Evolutionary conservation across 2,888 invertebrate species (phyloP), one percentile per base, ranked within the genome.

Genomic region (Pollenia amentaria): DNA sequence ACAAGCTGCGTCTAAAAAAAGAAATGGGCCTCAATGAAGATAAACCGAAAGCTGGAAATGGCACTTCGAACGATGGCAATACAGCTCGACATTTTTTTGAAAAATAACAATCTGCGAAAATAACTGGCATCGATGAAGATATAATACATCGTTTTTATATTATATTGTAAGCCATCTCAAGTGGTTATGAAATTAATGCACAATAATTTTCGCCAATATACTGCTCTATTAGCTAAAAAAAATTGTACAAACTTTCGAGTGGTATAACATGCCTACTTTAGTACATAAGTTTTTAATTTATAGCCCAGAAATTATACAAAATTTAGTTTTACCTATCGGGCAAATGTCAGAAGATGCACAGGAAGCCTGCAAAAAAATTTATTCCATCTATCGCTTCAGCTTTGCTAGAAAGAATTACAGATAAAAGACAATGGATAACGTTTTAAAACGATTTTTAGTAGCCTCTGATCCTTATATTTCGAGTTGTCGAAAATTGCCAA

Each of bases 61-160:
- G 64, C 46, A 62, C 76, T 16, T 46, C 76, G 46, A 76, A 64
- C 51, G 51, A 76, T 48, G 48, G 48, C 48, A 67, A 67, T 29
- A 65, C 65, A 16, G 40, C 69, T 51, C 67, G 38, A 14, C 29
- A 67, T 67, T 67, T 48, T 67, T 3, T 38, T 3, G 42, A 69
- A 46, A 46, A 72, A 65, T 65, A 78, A 67, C 78, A 14, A 55
- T n/a, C n/a, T n/a, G n/a, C n/a, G n/a, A n/a, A n/a, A n/a, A n/a
- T n/a, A n/a, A n/a, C n/a, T n/a, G n/a, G 55, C 40, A 53, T 67
- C 21, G 65, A n/a, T 78, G 65, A 78, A 53, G 78, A 78, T 40
- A 78, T 78, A 42, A 78, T 78, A 65, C 18, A 78, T 67, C 65
- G 78, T 53, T 67, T 78, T 53, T 78, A 78, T 44, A 67, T 78